Evolutionary conservation across 2,888 invertebrate genomes (phyloP), one percentile per base, ranked within the genome.

Genomic region (Nymphalis polychloros): DNA sequence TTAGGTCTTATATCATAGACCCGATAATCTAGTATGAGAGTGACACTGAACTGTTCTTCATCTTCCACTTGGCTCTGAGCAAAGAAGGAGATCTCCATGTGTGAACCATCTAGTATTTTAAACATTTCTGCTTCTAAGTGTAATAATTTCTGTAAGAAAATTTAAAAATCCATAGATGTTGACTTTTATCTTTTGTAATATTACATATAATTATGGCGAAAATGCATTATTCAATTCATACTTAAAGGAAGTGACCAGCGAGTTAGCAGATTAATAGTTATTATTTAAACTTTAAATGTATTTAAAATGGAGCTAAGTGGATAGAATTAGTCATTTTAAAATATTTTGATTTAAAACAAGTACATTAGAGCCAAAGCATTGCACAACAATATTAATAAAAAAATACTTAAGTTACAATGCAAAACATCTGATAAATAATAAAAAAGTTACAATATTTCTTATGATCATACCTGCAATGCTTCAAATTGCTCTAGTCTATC

Each of bases 1-100:
- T 88, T 92, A 0, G 91, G 90, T 10, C 87, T 78, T 23, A 88
- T 83, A 41, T 89, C 90, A 67, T 87, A 86, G 0, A 90, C 77
- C 53, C 88, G 77, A 74, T 92, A 91, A 67, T 87, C 86, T 41
- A 92, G 62, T 69, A 83, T 78, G 0, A 92, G 81, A 0, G 82
- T 81, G 0, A 88, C 73, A 16, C 73, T 74, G 2, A 84, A 73
- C 2, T 77, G 78, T 19, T 75, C 77, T 0, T 85, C 83, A 1
- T 81, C 82, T 0, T 88, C 82, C 13, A 76, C 69, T 2, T 78
- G 79, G 13, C 74, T 84, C 49, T 79, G 80, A 0, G 77, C 83
- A 8, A 72, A 70, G 70, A 91, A 87, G 0, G 84, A 73, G 46
- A 90, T 76, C 73, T 89, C 84, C 10, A 91, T 82, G 75, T 90